Conservation (phyloP, 1,140 invertebrate species). For the Drosophila navojoa region DNA sequence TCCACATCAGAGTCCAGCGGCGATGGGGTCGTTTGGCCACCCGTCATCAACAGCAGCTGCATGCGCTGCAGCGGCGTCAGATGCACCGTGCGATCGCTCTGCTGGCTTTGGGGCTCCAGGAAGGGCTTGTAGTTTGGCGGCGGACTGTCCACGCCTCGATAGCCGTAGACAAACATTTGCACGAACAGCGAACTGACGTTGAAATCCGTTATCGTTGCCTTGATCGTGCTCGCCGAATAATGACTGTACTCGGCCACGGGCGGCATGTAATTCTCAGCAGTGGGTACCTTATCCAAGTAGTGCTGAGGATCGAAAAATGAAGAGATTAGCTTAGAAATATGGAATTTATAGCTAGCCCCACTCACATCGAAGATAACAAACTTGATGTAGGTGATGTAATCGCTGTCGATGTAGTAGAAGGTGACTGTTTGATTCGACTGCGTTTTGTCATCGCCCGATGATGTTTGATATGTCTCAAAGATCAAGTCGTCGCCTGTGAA, state of each 20-base stretch:
- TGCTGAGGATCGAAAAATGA: constrained; percentile 27
- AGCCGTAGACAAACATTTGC: constrained; percentile 75
- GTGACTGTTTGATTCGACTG: constrained; percentile 43
- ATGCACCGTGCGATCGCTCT: not conserved
- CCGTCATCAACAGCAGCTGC: constrained; percentile 51
- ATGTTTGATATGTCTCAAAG: constrained; percentile 60
- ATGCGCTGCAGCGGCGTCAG: constrained; percentile 51
- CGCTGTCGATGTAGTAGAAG: constrained; percentile 74
- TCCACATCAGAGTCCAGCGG: not conserved
- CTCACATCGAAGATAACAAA: constrained; percentile 74
- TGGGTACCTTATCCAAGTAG: constrained; percentile 18
- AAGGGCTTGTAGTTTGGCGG: constrained; percentile 59
- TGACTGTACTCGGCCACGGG: constrained; percentile 69
- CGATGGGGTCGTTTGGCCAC: constrained; percentile 28
- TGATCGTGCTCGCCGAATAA: constrained; percentile 55
- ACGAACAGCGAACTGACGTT: constrained; percentile 57
- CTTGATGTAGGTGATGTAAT: constrained; percentile 71
- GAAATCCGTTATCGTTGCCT: constrained; percentile 64
- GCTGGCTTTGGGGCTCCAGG: constrained; percentile 3
- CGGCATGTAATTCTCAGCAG: constrained; percentile 26
- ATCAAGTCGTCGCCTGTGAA: constrained; percentile 61
- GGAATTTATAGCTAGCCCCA: not conserved
- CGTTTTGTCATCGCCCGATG: constrained; percentile 9
- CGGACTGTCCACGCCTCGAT: constrained; percentile 19
- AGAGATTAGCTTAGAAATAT: not conserved